Base-by-base conservation (phyloP, 2,113 vertebrate species). In the Columba janthina region DNA sequence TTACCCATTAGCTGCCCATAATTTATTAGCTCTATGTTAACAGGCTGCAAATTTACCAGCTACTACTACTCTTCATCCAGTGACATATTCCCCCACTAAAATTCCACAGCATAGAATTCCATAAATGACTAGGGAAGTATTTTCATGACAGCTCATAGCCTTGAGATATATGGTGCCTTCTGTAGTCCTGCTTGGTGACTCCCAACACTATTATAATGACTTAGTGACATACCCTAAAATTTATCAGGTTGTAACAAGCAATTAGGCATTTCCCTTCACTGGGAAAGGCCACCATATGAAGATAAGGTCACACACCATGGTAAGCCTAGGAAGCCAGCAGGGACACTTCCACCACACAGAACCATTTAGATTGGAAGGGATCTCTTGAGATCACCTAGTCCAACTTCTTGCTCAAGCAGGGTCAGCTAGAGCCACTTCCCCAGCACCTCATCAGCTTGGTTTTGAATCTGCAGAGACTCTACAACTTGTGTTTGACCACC, bases 211-310 rank as follows among this genome's bases (percentile, higher is more conserved):
- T 18, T 2, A 77, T 31, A 21, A 12, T 4, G 18, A 67, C 22
- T 36, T 26, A 19, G 9, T 51, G 18, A 66, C 25, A 19, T 1
- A 15, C 4, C 20, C 28, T 9, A 31, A 12, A 50, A 38, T 6
- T 25, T 42, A 51, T 11, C 20, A 64, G 31, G 18, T 75, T 69
- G 12, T 17, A 50, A 20, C 54, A 74, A 34, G 15, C 21, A 74
- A 3, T 12, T 19, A 11, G 0, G 0, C 3, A 6, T 19, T 19
- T 11, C 40, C 57, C 53, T 74, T 54, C 38, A 14, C 14, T 10
- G 16, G 20, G 14, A 38, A 77, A 25, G 15, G 8, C 15, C 3
- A 2, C 48, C 15, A 17, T 3, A 40, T 3, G 16, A 61, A 66
- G 22, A 11, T 0, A 44, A 7, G 11, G 15, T 1, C 53, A 24